Evolutionary conservation across 2,888 invertebrate species (phyloP), one percentile per base, ranked within the genome.

Genomic region (Imbricaverruca yamaguchii): DNA sequence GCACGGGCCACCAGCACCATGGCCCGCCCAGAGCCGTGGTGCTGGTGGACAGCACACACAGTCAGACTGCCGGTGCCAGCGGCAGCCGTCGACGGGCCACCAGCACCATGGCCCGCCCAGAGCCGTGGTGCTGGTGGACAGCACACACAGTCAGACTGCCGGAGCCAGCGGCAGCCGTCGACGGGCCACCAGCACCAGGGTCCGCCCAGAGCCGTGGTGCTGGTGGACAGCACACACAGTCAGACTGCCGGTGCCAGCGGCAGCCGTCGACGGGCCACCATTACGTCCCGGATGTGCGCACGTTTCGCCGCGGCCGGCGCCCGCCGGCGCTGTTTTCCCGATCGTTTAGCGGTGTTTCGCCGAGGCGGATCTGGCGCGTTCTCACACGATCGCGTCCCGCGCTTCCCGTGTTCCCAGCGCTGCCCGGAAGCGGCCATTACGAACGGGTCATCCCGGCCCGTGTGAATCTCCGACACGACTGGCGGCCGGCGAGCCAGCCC

Each of bases 401-500:
- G 39, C 4, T 13, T 25, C 18, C 63, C 23, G 39, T 39, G 39
- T 39, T 12, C 69, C 39, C 25, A 12, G 69, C 39, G 15, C 25
- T 11, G 21, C 1, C 59, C 59, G 69, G 69, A 69, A 69, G 69
- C 69, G 69, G 8, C 69, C 39, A 69, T 69, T 69, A 69, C 69
- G 39, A 69, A 69, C 69, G 69, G 69, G 69, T 25, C 69, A 69
- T 69, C 69, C 65, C 65, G 65, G 65, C 65, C 65, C 65, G 65
- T 65, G 65, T 23, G 65, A 65, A 65, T 39, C 39, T 1, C 39
- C 39, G 39, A 4, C 39, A 3, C 39, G 39, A 39, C 39, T 39
- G 39, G 39, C 39, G 39, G 39, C 39, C 39, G 39, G 39, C 39
- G 39, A 1, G 39, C 39, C 39, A 4, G 39, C 39, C 39, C 39